Evolutionary conservation across 1,140 invertebrate species (phyloP).

Genomic region (Wiebesia pumilae): DNA sequence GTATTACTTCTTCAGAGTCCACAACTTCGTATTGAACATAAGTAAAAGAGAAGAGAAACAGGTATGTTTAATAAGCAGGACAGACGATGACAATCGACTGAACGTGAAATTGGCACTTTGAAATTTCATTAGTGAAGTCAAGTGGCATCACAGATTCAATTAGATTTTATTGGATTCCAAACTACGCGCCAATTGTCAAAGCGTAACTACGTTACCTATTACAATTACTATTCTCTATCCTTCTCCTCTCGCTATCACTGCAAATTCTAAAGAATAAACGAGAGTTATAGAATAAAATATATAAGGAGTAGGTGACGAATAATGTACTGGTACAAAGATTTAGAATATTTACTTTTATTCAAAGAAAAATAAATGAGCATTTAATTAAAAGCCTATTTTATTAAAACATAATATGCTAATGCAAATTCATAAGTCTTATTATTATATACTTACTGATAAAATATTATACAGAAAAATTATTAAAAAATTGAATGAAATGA

Average conservation of each 20-base stretch:
- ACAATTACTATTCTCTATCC: background rate
- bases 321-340: no score
- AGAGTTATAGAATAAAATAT: no score
- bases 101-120: constrained; percentile 75
- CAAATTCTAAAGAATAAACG: background rate
- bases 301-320: no score
- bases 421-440: no score
- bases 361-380: no score
- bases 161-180: constrained; percentile 75
- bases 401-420: no score
- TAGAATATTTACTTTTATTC: no score
- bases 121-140: constrained; percentile 76
- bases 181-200: constrained; percentile 74
- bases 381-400: no score
- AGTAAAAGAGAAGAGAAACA: constrained; percentile 1
- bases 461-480: no score
- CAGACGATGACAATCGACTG: constrained; percentile 61
- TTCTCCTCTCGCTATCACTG: background rate
- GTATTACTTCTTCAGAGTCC: constrained; percentile 43
- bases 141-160: constrained; percentile 76
- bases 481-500: no score
- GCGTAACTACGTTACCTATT: constrained; percentile 50
- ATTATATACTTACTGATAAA: no score
- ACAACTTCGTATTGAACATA: constrained; percentile 33
- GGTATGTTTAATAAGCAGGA: constrained; percentile 6